Evolutionary conservation across 1,140 invertebrate genomes (phyloP), one percentile per base, ranked within the genome.

Genomic region (Mesaphorura yosii): DNA sequence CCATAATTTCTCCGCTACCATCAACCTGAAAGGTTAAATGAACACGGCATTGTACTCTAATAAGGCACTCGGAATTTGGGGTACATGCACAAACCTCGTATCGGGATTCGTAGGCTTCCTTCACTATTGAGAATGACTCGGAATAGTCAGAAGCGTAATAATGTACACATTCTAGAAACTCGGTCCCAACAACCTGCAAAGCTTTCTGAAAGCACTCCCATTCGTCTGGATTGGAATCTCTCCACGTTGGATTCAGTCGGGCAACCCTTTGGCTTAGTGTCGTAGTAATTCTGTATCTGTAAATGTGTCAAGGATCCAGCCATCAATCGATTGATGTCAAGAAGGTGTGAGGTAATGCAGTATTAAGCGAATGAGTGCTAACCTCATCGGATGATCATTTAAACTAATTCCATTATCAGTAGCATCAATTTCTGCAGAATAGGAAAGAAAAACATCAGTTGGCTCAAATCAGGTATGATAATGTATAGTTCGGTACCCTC

Each of bases 401-500:
- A 48, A 31, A 31, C 26, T 23, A 38, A 59, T 41, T 44, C 57
- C 57, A 76, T 98, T 98, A 69, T 98, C 95, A 53, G 96, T 86
- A 4, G 82, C 93, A 74, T 98, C 95, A 53, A 98, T 76, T 77
- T 96, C 93, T 73, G 6, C 17, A 19, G 17, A 7, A 42, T 6
- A 12, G 19, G 6, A 19, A 19, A 42, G 7, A 19, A 12, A 42
- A 7, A 22, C 23, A 12, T 42, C 94, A 94, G 23, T 22, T 42
- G 40, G 17, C 23, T 42, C 19, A 7, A 6, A 19, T 17, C 17
- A n/a, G n/a, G 76, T 98, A 98, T 69, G 98, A 94, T 52, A 96
- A 87, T 3, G 82, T 93, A 75, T 98, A 94, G 51, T 98, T 76
- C 76, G 95, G 92, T 72, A n/a, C n/a, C n/a, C n/a, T 88, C 79